Base-by-base conservation (phyloP, 2,888 invertebrate species). In the Idaea dimidiata region DNA sequence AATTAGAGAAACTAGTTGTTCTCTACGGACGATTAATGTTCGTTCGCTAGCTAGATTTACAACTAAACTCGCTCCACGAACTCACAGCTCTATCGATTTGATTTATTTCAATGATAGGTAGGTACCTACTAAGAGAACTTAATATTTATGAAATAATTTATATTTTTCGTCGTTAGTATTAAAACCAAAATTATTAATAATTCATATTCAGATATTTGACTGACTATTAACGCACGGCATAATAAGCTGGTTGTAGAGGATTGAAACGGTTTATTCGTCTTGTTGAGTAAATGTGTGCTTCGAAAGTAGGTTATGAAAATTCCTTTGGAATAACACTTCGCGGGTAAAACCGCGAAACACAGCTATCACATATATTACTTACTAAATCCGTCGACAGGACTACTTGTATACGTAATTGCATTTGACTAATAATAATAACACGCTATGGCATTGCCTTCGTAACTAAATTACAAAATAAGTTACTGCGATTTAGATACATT, bases 1-100 rank as follows among this genome's bases (percentile, higher is more conserved):
- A 86, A 88, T 89, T 84, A 86, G 81, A 82, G 84, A 81, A 87
- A 86, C 83, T 86, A 86, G 87, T 83, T 83, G 82, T 81, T 80
- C 82, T 75, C 74, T 69, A 70, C 75, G 76, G 78, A 81, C 86
- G 84, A 87, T 88, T 87, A 88, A 87, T 89, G 84, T 86, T 83
- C 80, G 86, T 84, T 87, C 80, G 74, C 79, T 76, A 77, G 81
- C 77, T 77, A 79, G 81, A 81, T 82, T 79, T 81, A 81, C 82
- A 76, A 69, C 76, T 74, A 68, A 72, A 72, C 74, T 71, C 66
- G 70, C 64, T 73, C 70, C 70, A 72, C 75, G 73, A 87, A 86
- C 84, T 87, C 84, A 59, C 59, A 62, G 59, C 63, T 62, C 60
- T 60, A 59, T 56, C 56, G 57, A 54, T 66, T 60, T 64, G 66